Evolutionary conservation across 2,888 invertebrate genomes (phyloP), one percentile per base, ranked within the genome.

Genomic region (Hedychridium roseum): DNA sequence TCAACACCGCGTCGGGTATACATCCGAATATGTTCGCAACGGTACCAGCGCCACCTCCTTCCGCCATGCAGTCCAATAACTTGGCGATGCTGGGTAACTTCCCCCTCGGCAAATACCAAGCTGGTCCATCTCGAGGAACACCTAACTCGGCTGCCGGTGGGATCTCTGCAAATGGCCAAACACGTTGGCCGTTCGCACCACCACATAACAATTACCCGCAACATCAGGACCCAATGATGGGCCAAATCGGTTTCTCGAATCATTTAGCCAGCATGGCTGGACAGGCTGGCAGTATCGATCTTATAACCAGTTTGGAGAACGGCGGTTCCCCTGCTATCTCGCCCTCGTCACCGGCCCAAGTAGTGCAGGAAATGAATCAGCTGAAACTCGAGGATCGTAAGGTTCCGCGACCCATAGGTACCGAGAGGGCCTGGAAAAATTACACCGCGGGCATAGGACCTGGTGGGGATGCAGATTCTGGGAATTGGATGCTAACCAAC

Each of bases 391-490:
- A 83, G 54, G 83, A 83, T 50, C 74, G 83, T 18, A 86, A 88
- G 79, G 80, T 82, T 35, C 87, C 88, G 34, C 82, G 89, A 2
- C 92, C 92, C 39, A 92, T 92, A 74, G 92, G 92, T 59, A 92
- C 91, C 0, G 92, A 92, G 80, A 84, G 92, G 66, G 87, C 88
- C 26, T 86, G 89, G 84, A 89, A 89, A 74, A 84, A 81, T 67
- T 78, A 77, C 48, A 64, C 66, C 3, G 51, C 72, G 1, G 66
- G 68, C 1, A 70, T 73, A 49, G 76, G 73, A 9, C 70, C 76
- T 0, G 74, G 71, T 1, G 73, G 74, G 4, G 78, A 78, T 47
- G 68, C 75, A 20, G 78, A 78, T 54, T 74, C 76, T 14, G 79
- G 77, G 50, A 79, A 72, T 55, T 82, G 82, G 82, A 78, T 82